Percentiles rank a stretch among this genome's conserved stretches.
phyloP scores from a whole-genome alignment of 2,888 invertebrate genomes.

The Tromatobia lineatoria region DNA sequence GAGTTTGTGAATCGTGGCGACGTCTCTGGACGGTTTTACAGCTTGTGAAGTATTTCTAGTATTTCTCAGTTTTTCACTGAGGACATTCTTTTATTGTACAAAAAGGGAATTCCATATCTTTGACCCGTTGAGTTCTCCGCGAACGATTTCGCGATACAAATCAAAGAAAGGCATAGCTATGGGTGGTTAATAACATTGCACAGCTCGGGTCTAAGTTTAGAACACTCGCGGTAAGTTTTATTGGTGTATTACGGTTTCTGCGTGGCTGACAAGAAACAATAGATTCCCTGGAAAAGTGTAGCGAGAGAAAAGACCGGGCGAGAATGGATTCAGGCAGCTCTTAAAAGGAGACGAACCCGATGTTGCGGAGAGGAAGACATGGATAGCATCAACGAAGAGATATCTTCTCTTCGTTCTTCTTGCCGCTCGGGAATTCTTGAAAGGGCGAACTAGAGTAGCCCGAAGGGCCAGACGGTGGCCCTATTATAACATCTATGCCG shows the following conservation, averaged over 20 bases:
- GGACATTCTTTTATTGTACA: background rate
- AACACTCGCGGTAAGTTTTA: conserved; percentile 2
- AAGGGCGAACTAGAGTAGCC: conserved; percentile 79
- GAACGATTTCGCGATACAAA: conserved; percentile 5
- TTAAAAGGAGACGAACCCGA: conserved; percentile 20
- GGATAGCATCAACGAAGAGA: background rate
- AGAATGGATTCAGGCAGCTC: conserved; percentile 10
- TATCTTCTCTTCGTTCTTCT: background rate
- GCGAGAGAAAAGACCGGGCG: background rate
- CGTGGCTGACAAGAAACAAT: conserved; percentile 27
- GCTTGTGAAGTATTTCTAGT: background rate
- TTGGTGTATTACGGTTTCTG: conserved; percentile 11
- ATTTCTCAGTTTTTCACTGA: background rate
- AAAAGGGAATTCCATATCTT: background rate
- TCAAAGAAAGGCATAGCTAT: conserved; percentile 1
- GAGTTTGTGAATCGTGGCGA: too few species aligned
- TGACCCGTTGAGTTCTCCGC: background rate
- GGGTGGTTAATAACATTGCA: conserved; percentile 1
- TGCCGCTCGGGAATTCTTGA: conserved; percentile 68
- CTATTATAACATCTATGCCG: conserved; percentile 80
- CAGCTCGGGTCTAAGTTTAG: background rate
- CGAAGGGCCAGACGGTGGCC: conserved; percentile 80
- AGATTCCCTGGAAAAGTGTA: conserved; percentile 15
- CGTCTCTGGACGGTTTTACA: background rate
- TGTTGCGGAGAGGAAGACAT: background rate